Evolutionary conservation across 2,888 invertebrate species (phyloP).

Genomic region (Chymomyza caudatula): DNA sequence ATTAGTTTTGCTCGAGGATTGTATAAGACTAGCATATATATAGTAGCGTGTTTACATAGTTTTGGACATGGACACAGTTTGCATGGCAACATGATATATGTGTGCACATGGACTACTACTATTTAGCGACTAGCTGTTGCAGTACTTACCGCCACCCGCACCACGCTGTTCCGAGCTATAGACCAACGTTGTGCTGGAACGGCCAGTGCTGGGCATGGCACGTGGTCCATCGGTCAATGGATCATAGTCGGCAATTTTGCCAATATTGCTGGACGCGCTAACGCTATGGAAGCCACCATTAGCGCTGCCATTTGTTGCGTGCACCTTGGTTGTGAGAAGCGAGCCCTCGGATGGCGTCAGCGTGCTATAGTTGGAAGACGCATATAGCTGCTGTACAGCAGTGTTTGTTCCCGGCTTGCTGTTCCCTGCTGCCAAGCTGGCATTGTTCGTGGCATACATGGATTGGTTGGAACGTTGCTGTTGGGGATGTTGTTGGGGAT

Average conservation of each 20-base stretch:
- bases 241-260: conserved; percentile 89
- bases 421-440: not conserved
- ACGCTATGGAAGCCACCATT: not conserved
- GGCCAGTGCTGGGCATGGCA: conserved; percentile 84
- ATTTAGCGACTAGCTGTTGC: conserved; percentile 42
- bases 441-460: conserved; percentile 7
- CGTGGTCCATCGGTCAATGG: conserved; percentile 86
- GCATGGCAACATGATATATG: conserved; percentile 48
- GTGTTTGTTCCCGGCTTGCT: conserved; percentile 37
- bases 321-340: conserved; percentile 20
- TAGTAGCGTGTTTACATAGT: not conserved
- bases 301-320: conserved; percentile 12
- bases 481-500: conserved; percentile 34
- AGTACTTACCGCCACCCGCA: conserved; percentile 80
- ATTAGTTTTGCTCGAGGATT: not conserved
- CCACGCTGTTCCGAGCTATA: conserved; percentile 87
- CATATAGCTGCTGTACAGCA: conserved; percentile 64
- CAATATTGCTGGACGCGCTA: conserved; percentile 79
- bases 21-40: not conserved
- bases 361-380: conserved; percentile 59
- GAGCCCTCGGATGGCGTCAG: conserved; percentile 63
- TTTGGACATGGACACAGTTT: conserved; percentile 30
- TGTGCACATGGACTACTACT: conserved; percentile 30
- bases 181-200: conserved; percentile 89
- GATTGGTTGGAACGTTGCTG: conserved; percentile 22